phyloP scores from a whole-genome alignment of 2,797 vertebrate species.

The Clarias fuscus region DNA sequence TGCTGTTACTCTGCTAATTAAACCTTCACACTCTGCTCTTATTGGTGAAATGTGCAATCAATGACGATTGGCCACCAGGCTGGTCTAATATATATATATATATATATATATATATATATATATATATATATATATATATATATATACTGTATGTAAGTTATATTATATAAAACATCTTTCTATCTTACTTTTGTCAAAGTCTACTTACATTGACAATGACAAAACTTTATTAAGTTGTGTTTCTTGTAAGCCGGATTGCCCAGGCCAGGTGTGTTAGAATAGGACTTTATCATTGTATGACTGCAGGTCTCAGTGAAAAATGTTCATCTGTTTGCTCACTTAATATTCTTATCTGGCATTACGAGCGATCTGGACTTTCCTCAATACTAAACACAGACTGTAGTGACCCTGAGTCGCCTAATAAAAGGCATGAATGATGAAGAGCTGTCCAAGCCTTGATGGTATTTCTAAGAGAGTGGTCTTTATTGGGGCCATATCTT shows the following conservation, averaged over 20 bases:
- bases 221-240: not conserved
- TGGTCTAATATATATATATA: too few relatives aligned
- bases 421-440: slow-evolving; percentile 34
- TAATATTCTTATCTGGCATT: not conserved
- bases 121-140: too few relatives aligned
- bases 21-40: too few relatives aligned
- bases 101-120: too few relatives aligned
- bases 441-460: slow-evolving; percentile 31
- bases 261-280: not conserved
- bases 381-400: not conserved
- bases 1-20: too few relatives aligned
- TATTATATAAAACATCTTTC: not conserved
- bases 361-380: not conserved
- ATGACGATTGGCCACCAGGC: too few relatives aligned
- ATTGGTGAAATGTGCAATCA: too few relatives aligned
- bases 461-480: slow-evolving; percentile 31
- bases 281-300: not conserved
- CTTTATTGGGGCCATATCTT: slow-evolving; percentile 32
- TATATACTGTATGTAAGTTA: too few relatives aligned
- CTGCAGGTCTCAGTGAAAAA: not conserved
- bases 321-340: not conserved
- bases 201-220: not conserved
- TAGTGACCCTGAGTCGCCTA: slow-evolving; percentile 1
- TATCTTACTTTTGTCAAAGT: not conserved
- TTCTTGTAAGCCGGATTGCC: not conserved